These are phyloP conservation scores for Ibycter americanus DNA, from an alignment of 2,797 vertebrate genomes.

Conservation along the genomic window DNA sequence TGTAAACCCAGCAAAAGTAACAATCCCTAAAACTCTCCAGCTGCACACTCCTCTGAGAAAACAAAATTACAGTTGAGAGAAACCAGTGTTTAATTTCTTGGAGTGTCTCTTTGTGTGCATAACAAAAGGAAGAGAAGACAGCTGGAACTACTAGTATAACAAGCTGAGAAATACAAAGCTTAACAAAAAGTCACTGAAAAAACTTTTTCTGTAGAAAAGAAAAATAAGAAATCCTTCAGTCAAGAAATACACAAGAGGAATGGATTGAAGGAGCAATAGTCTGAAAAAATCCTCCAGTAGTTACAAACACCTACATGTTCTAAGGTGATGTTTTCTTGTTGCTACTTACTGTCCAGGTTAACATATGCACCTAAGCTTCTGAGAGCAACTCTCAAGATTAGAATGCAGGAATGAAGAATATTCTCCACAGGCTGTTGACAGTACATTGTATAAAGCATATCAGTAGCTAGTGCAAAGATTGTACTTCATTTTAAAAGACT, in stretches of 20 bases:
- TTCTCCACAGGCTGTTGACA: background rate
- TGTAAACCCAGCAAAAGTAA: background rate
- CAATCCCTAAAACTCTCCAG: background rate
- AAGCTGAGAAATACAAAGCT: conserved; percentile 3
- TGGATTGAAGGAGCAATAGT: background rate
- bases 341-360: background rate
- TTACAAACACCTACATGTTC: background rate
- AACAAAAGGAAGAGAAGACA: conserved; percentile 16
- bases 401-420: background rate
- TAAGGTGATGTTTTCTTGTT: background rate
- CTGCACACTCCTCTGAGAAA: background rate
- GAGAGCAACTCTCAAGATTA: background rate
- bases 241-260: background rate
- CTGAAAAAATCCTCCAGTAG: background rate
- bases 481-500: background rate
- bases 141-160: background rate
- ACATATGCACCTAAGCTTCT: background rate
- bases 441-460: background rate
- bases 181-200: conserved; percentile 9
- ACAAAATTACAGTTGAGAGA: background rate
- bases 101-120: background rate
- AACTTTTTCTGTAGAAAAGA: background rate
- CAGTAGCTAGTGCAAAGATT: background rate
- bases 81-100: background rate
- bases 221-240: background rate